Evolutionary conservation across 2,888 invertebrate genomes (phyloP).

Genomic region (Rhamphomyia laevipes): DNA sequence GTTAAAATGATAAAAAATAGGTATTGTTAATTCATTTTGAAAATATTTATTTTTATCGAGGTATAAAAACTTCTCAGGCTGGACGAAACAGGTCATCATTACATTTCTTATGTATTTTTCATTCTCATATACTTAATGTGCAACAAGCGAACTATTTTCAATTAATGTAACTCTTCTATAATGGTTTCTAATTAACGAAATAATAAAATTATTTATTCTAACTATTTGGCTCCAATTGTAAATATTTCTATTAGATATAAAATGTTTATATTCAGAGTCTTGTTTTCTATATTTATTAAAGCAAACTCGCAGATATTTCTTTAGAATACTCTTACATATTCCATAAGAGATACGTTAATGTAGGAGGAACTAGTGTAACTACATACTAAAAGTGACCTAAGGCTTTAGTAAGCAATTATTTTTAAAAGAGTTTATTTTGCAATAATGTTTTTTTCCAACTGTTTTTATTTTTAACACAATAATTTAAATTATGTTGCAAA

Average conservation of each 20-base stretch:
- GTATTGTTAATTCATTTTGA: background rate
- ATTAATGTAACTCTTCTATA: background rate
- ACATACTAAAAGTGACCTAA: background rate
- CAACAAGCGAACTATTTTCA: background rate
- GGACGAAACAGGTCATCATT: background rate
- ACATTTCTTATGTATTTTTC: background rate
- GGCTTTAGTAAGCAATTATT: background rate
- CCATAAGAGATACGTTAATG: background rate
- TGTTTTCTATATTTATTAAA: background rate
- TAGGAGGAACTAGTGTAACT: background rate
- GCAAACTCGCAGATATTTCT: constrained; percentile 1
- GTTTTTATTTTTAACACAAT: too few relatives aligned
- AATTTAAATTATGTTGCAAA: too few relatives aligned
- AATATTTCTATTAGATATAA: background rate
- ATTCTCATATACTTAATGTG: background rate
- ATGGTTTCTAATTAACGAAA: background rate
- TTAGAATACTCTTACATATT: background rate
- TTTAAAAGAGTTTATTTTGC: background rate
- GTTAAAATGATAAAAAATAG: too few relatives aligned
- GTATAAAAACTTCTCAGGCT: background rate
- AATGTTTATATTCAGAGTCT: background rate
- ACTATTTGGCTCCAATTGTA: background rate
- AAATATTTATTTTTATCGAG: background rate
- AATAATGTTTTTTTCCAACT: background rate
- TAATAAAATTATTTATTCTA: background rate